Conservation (phyloP, 1,140 invertebrate species). For the Prorops nasuta region DNA sequence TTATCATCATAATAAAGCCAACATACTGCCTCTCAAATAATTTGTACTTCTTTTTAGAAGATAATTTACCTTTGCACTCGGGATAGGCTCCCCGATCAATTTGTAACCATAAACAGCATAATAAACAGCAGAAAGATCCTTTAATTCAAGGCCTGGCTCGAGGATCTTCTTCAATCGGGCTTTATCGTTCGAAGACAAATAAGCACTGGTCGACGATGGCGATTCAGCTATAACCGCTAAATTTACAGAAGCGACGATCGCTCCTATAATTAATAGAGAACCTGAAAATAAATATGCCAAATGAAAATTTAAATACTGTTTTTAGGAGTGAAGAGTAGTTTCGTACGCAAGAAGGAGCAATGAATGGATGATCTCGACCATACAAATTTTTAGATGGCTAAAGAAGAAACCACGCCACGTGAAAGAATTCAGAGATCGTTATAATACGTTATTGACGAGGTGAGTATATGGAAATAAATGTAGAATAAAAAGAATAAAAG, state of each 20-base stretch:
- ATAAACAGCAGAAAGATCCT: conserved; percentile 57
- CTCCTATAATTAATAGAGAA: not conserved
- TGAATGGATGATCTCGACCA: no score
- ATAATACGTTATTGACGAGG: no score
- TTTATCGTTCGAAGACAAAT: conserved; percentile 59
- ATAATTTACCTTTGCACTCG: conserved; percentile 28
- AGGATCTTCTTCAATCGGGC: conserved; percentile 58
- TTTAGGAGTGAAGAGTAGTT: no score
- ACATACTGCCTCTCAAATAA: conserved; percentile 7
- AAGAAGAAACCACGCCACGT: no score
- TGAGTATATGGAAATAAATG: no score
- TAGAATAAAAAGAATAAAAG: no score
- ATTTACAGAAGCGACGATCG: conserved; percentile 14
- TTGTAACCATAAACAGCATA: conserved; percentile 62
- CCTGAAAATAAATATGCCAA: not conserved
- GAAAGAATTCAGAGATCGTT: no score
- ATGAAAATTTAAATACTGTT: no score
- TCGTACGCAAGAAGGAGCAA: no score
- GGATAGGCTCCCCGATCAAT: conserved; percentile 53
- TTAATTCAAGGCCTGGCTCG: conserved; percentile 55
- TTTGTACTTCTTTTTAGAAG: conserved; percentile 1
- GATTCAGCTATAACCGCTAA: conserved; percentile 12
- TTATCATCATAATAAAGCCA: conserved; percentile 38
- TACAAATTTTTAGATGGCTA: no score
- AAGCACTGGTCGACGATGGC: conserved; percentile 53